These are phyloP conservation scores for Casuarius casuarius DNA, from an alignment of 2,113 vertebrate species.

Conservation along the genomic window DNA sequence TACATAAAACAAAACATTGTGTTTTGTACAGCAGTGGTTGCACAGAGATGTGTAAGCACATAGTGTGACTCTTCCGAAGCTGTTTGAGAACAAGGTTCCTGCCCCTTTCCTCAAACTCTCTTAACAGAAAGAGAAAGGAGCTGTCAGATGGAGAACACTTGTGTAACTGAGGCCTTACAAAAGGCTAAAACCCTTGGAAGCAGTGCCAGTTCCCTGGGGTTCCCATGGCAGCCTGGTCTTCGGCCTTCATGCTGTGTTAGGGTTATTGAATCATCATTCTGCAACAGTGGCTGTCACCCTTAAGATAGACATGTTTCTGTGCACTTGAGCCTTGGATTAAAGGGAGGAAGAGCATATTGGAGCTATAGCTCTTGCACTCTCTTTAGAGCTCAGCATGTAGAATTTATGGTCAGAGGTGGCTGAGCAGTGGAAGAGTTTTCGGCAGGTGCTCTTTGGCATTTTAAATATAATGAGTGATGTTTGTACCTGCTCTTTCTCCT, in stretches of 20 bases:
- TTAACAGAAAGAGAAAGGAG: background rate
- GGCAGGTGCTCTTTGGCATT: background rate
- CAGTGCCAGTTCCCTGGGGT: background rate
- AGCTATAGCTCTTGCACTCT: background rate
- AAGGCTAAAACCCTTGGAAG: background rate
- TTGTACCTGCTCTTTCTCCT: background rate
- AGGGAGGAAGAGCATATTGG: background rate
- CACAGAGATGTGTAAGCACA: background rate
- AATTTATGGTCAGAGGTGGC: background rate
- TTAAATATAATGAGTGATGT: background rate
- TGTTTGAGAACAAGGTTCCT: background rate
- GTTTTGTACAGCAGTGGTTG: background rate
- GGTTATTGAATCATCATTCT: conserved; percentile 7
- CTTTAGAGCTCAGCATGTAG: background rate
- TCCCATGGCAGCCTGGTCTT: background rate
- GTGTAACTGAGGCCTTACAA: background rate
- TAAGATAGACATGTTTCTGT: background rate
- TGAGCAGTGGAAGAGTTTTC: background rate
- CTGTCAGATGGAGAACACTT: background rate
- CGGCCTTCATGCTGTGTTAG: background rate
- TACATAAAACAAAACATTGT: background rate
- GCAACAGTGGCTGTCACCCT: background rate
- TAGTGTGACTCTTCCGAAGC: background rate
- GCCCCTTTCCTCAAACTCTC: background rate
- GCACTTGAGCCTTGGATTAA: background rate